A percentile compares a stretch with the other conserved stretches of the same genome.
These are phyloP conservation scores for Betta splendens DNA, from an alignment of 2,797 vertebrate species.

Conservation along the genomic window DNA sequence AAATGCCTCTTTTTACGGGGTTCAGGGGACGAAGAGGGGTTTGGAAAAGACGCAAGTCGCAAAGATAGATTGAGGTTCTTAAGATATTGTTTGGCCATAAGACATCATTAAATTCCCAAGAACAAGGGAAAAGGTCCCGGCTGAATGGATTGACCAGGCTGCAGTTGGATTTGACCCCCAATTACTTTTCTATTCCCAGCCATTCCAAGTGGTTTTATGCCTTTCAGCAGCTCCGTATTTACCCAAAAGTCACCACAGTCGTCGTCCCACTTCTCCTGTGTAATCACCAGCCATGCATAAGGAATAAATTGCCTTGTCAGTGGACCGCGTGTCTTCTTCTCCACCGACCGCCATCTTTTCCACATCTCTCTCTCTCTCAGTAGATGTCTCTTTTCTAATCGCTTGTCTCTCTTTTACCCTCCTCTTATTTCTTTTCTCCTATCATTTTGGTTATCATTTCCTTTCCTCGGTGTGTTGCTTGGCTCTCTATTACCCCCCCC, in stretches of 20 bases:
- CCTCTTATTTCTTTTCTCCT: conserved; percentile 48
- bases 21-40: conserved; percentile 16
- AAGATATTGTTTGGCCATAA: conserved; percentile 16
- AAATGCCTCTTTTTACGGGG: conserved; percentile 45
- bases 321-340: conserved; percentile 37
- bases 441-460: conserved; percentile 67
- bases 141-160: conserved; percentile 18
- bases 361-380: conserved; percentile 14
- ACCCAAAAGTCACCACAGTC: conserved; percentile 17
- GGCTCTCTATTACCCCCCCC: conserved; percentile 60
- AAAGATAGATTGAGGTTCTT: conserved; percentile 19
- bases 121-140: conserved; percentile 5
- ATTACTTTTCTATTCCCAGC: conserved; percentile 20
- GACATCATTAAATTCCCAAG: conserved; percentile 25
- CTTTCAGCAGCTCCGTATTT: conserved; percentile 40
- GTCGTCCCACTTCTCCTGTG: conserved; percentile 33
- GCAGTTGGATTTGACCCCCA: conserved; percentile 1
- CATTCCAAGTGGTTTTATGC: conserved; percentile 21
- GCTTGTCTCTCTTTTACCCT: conserved; percentile 31
- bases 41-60: conserved; percentile 24
- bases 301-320: conserved; percentile 67
- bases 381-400: conserved; percentile 33
- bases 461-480: conserved; percentile 53
- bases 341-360: conserved; percentile 9
- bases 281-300: conserved; percentile 42